Percentiles rank a stretch among this genome's conserved stretches.
phyloP scores from a whole-genome alignment of 2,113 vertebrate species.

The Ptilonorhynchus violaceus region DNA sequence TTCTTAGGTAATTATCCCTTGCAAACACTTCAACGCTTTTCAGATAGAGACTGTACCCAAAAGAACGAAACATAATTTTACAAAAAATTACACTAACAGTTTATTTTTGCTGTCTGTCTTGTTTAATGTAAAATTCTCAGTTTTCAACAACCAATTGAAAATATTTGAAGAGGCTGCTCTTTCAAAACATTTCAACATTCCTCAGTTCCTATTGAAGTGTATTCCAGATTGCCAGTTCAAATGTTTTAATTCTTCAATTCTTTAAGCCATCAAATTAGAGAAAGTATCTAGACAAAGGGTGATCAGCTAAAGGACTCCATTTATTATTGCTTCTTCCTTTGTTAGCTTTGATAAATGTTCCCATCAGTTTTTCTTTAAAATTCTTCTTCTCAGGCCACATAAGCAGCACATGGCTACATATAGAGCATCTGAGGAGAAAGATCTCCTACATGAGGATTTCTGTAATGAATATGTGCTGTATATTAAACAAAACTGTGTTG shows the following conservation, averaged over 20 bases:
- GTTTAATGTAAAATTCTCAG: not conserved
- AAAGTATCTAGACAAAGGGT: not conserved
- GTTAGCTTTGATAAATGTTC: not conserved
- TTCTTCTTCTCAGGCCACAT: not conserved
- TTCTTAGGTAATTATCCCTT: not conserved
- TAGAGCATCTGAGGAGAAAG: not conserved
- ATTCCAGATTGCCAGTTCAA: not conserved
- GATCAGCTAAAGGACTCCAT: not conserved
- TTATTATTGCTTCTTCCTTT: not conserved
- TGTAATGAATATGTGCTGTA: not conserved
- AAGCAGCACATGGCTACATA: not conserved
- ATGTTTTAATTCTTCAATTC: not conserved
- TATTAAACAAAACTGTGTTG: not conserved
- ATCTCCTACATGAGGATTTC: not conserved
- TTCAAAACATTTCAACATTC: not conserved
- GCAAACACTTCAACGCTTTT: not conserved
- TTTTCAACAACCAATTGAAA: not conserved
- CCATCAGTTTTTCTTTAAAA: not conserved
- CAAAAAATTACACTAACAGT: not conserved
- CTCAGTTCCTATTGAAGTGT: not conserved
- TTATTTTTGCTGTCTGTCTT: not conserved
- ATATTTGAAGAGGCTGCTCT: not conserved
- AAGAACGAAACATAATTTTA: not conserved
- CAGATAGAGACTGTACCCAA: not conserved
- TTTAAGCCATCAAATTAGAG: not conserved